phyloP scores from a whole-genome alignment of 2,888 invertebrate species.

The Nephrotoma appendiculata region DNA sequence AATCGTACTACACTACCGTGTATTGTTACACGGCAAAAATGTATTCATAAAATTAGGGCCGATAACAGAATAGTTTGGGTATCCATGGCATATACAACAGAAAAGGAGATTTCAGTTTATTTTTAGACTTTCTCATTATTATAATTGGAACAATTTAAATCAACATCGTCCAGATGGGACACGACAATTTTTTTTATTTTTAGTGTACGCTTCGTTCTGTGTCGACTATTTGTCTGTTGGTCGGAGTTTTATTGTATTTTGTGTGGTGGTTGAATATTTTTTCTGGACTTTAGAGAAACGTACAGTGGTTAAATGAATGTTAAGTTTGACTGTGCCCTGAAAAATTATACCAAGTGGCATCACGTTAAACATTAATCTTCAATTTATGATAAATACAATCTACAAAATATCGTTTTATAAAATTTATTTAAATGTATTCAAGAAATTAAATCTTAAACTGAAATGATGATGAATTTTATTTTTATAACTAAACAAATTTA shows the following conservation, averaged over 20 bases:
- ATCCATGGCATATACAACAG: neutral
- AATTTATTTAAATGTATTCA: neutral
- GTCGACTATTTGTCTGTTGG: neutral
- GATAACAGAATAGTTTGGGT: no score
- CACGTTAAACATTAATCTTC: neutral
- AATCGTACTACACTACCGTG: no score
- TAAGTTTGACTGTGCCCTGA: neutral
- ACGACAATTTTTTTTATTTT: neutral
- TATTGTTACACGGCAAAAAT: no score
- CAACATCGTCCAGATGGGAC: slow-evolving; percentile 5
- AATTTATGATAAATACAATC: neutral
- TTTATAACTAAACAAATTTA: neutral
- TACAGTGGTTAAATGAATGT: neutral
- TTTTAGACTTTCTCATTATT: slow-evolving; percentile 5
- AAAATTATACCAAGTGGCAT: neutral
- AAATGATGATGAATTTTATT: neutral
- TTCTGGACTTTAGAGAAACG: neutral
- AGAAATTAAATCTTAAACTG: neutral
- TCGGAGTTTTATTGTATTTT: neutral
- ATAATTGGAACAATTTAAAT: slow-evolving; percentile 7
- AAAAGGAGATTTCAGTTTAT: neutral
- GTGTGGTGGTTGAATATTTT: neutral
- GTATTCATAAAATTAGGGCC: no score
- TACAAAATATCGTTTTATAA: neutral
- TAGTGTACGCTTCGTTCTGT: neutral